Conservation (phyloP, 2,888 invertebrate species). For the Diaperis boleti region DNA sequence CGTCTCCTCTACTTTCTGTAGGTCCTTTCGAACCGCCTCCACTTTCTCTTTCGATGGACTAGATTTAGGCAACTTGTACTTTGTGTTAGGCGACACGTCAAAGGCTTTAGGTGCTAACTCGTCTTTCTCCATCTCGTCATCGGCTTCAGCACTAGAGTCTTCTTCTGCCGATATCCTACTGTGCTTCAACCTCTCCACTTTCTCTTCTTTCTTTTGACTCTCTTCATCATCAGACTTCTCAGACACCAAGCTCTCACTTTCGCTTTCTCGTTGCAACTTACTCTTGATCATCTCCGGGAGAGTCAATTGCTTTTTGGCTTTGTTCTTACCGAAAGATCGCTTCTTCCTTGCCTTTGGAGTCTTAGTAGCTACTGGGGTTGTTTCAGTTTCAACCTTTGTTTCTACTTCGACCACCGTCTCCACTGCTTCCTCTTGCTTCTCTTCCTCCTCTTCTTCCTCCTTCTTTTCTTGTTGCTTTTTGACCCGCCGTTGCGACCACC, state of each 20-base stretch:
- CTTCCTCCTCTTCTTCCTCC: constrained; percentile 46
- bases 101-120: constrained; percentile 66
- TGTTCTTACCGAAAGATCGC: constrained; percentile 23
- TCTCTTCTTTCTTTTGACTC: constrained; percentile 43
- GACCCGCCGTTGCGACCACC: constrained; percentile 63
- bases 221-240: constrained; percentile 62
- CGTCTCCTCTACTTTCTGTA: constrained; percentile 35
- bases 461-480: constrained; percentile 57
- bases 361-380: constrained; percentile 10
- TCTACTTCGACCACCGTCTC: too few relatives aligned
- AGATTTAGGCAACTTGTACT: constrained; percentile 59
- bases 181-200: constrained; percentile 35
- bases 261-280: constrained; percentile 55
- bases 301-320: constrained; percentile 49
- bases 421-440: constrained; percentile 33
- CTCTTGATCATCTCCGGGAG: constrained; percentile 64
- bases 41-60: constrained; percentile 65
- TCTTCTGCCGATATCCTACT: constrained; percentile 67
- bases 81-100: constrained; percentile 61
- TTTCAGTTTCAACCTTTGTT: constrained; percentile 23
- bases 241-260: constrained; percentile 57
- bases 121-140: constrained; percentile 77
- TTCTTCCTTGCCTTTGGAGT: constrained; percentile 29
- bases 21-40: constrained; percentile 62
- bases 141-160: constrained; percentile 76